Base-by-base conservation (phyloP, 2,797 vertebrate species). In the Rachycentron canadum region DNA sequence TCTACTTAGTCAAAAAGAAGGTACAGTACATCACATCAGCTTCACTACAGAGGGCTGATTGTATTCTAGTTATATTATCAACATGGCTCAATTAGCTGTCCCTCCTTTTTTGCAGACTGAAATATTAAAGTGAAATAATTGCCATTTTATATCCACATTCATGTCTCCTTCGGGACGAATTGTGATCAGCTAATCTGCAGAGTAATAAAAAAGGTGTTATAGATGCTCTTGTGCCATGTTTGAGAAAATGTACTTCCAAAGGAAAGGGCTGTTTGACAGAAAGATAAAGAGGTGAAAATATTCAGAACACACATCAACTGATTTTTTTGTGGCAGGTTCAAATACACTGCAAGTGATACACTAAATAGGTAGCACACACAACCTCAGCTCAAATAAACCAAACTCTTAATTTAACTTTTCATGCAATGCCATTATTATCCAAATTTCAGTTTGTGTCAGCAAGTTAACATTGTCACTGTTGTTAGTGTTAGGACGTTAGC, bases 1-100 rank as follows among this genome's bases (percentile, higher is more conserved):
- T 60, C n/a, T 26, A 36, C 40, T 50, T 61, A n/a, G 26, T 28
- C 19, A 23, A 12, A 11, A 62, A 67, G 43, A 75, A 36, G 12
- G 1, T 45, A 45, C 49, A 11, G 7, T n/a, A n/a, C n/a, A n/a
- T 23, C n/a, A 47, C 8, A 57, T 66, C 28, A 21, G 23, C 3
- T 28, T 50, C 12, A 28, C 9, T 40, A 10, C 14, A 59, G 13
- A 8, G 11, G 4, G n/a, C 12, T 28, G n/a, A 41, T 30, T 23
- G 34, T 32, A 49, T 36, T 34, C 55, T 40, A 1, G 32, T 7
- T n/a, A n/a, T 11, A 3, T 2, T 47, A 4, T 8, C 19, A 10
- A 19, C 4, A 2, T 2, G 7, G 3, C 3, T 50, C 30, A 3
- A 9, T 7, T 6, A 60, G 12, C 38, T 19, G 12, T 32, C 2